Evolutionary conservation across 1,140 invertebrate species (phyloP).

Genomic region (Oreohelix idahoensis): DNA sequence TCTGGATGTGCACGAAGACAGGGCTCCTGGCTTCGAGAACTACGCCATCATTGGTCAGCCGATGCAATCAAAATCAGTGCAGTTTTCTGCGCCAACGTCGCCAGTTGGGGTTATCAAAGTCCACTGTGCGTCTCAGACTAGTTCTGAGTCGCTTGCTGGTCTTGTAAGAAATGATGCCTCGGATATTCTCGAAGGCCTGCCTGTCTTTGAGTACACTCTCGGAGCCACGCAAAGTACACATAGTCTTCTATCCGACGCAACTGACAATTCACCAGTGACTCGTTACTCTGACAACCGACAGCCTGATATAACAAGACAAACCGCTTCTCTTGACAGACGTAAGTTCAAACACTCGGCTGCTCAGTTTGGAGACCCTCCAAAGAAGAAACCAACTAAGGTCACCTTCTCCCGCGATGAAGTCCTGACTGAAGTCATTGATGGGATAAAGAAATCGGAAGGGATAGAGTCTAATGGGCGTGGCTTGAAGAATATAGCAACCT

Average conservation of each 20-base stretch:
- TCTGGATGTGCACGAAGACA: conserved; percentile 9
- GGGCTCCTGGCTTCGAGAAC: conserved; percentile 3
- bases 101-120: conserved; percentile 23
- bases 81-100: background rate
- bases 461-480: conserved; percentile 22
- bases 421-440: conserved; percentile 40
- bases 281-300: background rate
- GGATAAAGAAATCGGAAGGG: conserved; percentile 18
- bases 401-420: conserved; percentile 36
- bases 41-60: conserved; percentile 27
- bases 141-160: conserved; percentile 25
- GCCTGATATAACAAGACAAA: conserved; percentile 25
- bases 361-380: background rate
- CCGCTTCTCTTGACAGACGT: conserved; percentile 17
- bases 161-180: conserved; percentile 34
- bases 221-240: conserved; percentile 12
- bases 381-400: conserved; percentile 23
- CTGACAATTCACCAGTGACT: background rate
- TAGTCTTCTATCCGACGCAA: background rate
- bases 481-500: conserved; percentile 34
- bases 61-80: conserved; percentile 25
- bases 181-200: conserved; percentile 34
- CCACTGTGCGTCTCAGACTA: conserved; percentile 36
- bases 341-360: background rate
- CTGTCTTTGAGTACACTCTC: conserved; percentile 37